phyloP scores from a whole-genome alignment of 2,797 vertebrate genomes.

The Sebastes wilsoni region DNA sequence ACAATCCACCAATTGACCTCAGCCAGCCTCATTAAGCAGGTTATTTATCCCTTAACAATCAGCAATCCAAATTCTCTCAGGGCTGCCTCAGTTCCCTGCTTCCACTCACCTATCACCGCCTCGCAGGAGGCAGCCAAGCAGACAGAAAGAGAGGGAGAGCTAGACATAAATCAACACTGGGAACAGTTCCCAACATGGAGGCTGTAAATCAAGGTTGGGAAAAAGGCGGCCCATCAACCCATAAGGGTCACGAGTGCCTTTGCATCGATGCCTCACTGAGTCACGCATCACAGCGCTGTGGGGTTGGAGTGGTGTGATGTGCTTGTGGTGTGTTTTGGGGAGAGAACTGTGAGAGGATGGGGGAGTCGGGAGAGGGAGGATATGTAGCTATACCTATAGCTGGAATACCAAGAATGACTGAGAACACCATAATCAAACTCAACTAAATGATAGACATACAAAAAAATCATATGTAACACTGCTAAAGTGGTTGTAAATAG shows the following conservation, averaged over 20 bases:
- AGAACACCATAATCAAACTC: background rate
- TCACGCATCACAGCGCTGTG: slow-evolving; percentile 2
- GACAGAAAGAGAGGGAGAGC: slow-evolving; percentile 55
- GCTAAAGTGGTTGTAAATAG: background rate
- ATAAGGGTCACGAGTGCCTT: slow-evolving; percentile 21
- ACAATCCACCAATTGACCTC: slow-evolving; percentile 1
- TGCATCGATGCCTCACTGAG: background rate
- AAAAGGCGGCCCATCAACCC: slow-evolving; percentile 47
- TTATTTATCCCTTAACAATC: slow-evolving; percentile 74
- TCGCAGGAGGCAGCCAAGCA: slow-evolving; percentile 66
- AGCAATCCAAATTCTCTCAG: slow-evolving; percentile 56
- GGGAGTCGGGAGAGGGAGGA: background rate
- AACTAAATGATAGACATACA: too few species aligned
- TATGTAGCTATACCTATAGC: background rate
- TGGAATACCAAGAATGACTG: background rate
- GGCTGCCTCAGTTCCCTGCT: slow-evolving; percentile 59
- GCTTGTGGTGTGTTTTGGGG: background rate
- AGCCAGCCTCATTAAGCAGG: slow-evolving; percentile 49
- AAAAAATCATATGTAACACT: background rate
- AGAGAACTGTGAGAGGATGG: background rate
- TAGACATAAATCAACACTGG: slow-evolving; percentile 71
- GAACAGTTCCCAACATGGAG: slow-evolving; percentile 45
- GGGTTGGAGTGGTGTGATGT: background rate
- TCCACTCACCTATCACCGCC: slow-evolving; percentile 66
- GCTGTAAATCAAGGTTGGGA: slow-evolving; percentile 67